Conservation (phyloP, 2,797 vertebrate species). For the Gymnothorax reevesii region DNA sequence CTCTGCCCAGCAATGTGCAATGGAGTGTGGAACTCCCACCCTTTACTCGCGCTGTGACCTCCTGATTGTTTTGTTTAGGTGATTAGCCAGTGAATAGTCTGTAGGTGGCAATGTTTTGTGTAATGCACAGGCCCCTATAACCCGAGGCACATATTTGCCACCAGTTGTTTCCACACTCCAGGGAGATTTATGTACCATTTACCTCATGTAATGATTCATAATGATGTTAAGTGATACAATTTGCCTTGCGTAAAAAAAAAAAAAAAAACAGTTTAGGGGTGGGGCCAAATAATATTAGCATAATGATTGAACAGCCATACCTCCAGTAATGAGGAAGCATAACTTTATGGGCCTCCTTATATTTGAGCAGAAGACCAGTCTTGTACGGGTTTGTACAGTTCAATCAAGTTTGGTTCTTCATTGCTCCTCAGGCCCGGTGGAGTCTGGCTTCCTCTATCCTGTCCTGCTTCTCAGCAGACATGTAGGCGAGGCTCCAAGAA, state of each 20-base stretch:
- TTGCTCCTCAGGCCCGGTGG: background rate
- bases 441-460: background rate
- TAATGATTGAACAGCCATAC: background rate
- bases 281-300: background rate
- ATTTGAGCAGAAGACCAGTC: background rate
- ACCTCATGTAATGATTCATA: background rate
- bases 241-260: background rate
- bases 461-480: background rate
- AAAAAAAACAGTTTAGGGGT: background rate
- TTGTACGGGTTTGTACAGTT: background rate
- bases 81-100: background rate
- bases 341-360: background rate
- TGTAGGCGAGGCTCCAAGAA: background rate
- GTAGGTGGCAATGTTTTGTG: conserved; percentile 3
- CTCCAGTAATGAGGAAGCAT: background rate
- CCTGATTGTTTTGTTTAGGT: background rate
- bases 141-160: background rate
- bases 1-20: conserved; percentile 10
- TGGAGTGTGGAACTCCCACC: background rate
- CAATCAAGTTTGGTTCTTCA: background rate
- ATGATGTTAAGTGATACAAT: conserved; percentile 3
- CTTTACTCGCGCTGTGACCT: background rate
- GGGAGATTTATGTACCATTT: conserved; percentile 3
- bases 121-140: conserved; percentile 4
- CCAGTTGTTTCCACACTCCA: conserved; percentile 11